These are phyloP conservation scores for Neosilurus mollespiculum DNA, from an alignment of 2,797 vertebrate species.

Conservation along the genomic window DNA sequence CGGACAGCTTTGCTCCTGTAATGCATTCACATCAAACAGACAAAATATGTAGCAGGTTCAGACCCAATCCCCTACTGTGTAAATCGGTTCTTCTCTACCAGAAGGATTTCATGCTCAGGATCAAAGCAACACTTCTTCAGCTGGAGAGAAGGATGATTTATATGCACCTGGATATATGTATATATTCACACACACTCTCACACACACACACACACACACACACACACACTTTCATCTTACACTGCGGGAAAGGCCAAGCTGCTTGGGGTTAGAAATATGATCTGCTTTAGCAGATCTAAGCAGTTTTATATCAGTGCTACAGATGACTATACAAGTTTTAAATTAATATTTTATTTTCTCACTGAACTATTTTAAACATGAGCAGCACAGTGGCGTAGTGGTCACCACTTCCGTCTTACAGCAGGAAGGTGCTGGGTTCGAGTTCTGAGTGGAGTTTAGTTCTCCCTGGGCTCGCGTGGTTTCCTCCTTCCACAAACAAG, in stretches of 20 bases:
- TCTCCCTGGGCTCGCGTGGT: too few relatives aligned
- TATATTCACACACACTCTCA: not conserved
- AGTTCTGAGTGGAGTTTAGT: too few relatives aligned
- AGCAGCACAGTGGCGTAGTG: too few relatives aligned
- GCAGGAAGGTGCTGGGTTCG: too few relatives aligned
- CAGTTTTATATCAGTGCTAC: not conserved
- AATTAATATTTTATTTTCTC: too few relatives aligned
- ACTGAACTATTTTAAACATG: too few relatives aligned
- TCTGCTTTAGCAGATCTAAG: not conserved
- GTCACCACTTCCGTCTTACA: too few relatives aligned
- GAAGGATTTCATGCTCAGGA: slow-evolving; percentile 30
- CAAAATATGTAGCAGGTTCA: not conserved
- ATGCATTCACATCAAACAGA: not conserved
- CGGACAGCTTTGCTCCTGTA: not conserved
- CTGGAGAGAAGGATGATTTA: not conserved
- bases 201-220: not conserved
- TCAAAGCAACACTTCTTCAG: slow-evolving; percentile 29
- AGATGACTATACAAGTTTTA: not conserved
- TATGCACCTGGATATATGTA: not conserved
- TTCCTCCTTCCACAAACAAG: too few relatives aligned
- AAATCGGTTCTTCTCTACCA: not conserved
- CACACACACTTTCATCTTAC: not conserved
- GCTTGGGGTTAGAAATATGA: not conserved
- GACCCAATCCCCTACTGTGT: slow-evolving; percentile 25
- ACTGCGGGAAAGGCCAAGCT: not conserved